Percentiles rank a stretch among this genome's conserved stretches.
Conservation (phyloP, 37 sponge, comb jelly and placozoan species). For the Bolinopsis microptera region DNA sequence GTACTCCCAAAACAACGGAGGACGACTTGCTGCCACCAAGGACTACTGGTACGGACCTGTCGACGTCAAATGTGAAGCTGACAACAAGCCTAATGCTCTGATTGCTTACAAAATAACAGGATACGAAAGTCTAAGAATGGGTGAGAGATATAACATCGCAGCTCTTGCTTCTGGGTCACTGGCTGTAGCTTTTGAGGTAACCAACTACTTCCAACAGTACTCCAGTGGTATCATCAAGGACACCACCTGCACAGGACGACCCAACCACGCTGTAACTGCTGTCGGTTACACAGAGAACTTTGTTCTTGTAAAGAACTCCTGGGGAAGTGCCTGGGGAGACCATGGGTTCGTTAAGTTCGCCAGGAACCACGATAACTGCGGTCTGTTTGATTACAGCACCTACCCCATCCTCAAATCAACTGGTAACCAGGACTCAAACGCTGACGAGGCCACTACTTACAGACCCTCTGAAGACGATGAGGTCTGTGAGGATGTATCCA, state of each 20-base stretch:
- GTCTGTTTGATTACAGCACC: neutral
- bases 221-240: constrained; percentile 18
- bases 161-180: neutral
- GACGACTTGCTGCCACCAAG: neutral
- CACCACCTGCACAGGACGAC: neutral
- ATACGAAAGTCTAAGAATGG: neutral
- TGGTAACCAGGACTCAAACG: neutral
- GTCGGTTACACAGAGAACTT: constrained; percentile 34
- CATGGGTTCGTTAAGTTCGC: constrained; percentile 48
- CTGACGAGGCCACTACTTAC: neutral
- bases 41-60: neutral
- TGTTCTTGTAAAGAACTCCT: constrained; percentile 50
- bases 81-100: neutral
- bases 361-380: constrained; percentile 16
- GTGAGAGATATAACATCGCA: neutral
- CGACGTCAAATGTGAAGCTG: neutral
- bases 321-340: constrained; percentile 36
- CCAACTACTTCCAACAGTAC: constrained; percentile 17
- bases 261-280: constrained; percentile 22
- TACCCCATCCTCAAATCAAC: neutral
- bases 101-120: constrained; percentile 1
- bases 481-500: neutral
- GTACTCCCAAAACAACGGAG: neutral
- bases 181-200: constrained; percentile 21
- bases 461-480: neutral